Evolutionary conservation across 2,888 invertebrate species (phyloP), one percentile per base, ranked within the genome.

Genomic region (Calliphora vomitoria): DNA sequence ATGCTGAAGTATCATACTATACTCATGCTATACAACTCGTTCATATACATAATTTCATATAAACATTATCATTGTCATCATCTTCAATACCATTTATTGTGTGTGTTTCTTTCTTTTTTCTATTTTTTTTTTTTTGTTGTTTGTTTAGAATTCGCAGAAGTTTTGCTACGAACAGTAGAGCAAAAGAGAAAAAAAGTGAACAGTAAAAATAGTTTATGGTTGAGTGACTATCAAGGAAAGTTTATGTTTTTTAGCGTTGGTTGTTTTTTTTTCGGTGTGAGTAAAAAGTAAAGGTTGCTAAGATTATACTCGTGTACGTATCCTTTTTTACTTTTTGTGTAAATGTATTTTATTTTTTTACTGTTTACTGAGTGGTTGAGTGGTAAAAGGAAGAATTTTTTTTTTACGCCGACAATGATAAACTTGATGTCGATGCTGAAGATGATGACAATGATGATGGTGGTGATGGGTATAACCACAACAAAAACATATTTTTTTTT

Each of bases 31-130:
- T 3, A 35, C 35, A 35, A 35, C 35, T 4, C 35, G 35, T 35
- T 8, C 20, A 62, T 6, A n/a, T 53, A 71, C 53, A 74, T 58
- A 84, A 80, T 80, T 85, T 80, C 69, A 71, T 82, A 82, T 64
- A 75, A 79, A 79, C 82, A 75, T 87, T 84, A 82, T 87, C 87
- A 81, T 62, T 84, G 83, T 87, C 83, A 76, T 87, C 85, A 82
- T 85, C 78, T 25, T 44, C 69, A 79, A 64, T 62, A 71, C 74
- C 58, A 68, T 79, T 72, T 72, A 50, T 20, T 64, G 64, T 44
- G 4, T 64, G 35, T 44, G 35, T 62, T 13, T 25, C 25, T 47
- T 4, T 72, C 47, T 11, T 38, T 71, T 13, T 35, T 47, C 15
- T 38, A 13, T 18, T 8, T 20, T 47, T 58, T 58, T 68, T 20